Evolutionary conservation across 2,113 vertebrate species (phyloP).

Genomic region (Sialia sialis): DNA sequence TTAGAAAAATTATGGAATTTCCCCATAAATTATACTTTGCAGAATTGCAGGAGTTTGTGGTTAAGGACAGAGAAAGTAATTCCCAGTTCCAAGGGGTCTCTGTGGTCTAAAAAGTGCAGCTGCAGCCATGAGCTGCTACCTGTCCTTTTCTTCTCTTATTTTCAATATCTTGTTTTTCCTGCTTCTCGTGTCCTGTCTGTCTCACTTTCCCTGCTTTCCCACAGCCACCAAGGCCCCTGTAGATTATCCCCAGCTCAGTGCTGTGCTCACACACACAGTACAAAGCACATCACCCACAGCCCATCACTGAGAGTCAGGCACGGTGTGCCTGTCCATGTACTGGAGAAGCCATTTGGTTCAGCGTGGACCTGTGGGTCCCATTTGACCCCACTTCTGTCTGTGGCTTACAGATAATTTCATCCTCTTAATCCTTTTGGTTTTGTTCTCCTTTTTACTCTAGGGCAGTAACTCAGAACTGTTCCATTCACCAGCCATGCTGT

Average conservation of each 20-base stretch:
- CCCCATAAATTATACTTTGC: neutral
- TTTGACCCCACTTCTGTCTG: neutral
- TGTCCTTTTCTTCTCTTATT: neutral
- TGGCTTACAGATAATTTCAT: neutral
- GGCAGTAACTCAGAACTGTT: neutral
- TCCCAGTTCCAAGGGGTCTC: neutral
- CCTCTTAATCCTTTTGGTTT: neutral
- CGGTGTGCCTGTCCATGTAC: rapidly evolving
- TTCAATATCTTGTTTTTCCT: neutral
- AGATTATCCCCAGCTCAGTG: neutral
- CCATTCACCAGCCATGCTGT: rapidly evolving
- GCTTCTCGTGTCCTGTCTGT: neutral
- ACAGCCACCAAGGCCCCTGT: neutral
- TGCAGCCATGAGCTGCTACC: neutral
- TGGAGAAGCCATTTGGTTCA: neutral
- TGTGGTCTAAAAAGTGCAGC: neutral
- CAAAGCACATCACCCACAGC: neutral
- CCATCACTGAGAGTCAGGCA: neutral
- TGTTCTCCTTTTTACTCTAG: neutral
- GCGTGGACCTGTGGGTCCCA: neutral
- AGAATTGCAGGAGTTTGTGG: neutral
- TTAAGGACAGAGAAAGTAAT: neutral
- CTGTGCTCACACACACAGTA: rapidly evolving
- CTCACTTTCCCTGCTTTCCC: neutral
- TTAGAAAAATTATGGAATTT: neutral